Base-by-base conservation (phyloP, 1,140 invertebrate genomes). In the Hesperophylax magnus region DNA sequence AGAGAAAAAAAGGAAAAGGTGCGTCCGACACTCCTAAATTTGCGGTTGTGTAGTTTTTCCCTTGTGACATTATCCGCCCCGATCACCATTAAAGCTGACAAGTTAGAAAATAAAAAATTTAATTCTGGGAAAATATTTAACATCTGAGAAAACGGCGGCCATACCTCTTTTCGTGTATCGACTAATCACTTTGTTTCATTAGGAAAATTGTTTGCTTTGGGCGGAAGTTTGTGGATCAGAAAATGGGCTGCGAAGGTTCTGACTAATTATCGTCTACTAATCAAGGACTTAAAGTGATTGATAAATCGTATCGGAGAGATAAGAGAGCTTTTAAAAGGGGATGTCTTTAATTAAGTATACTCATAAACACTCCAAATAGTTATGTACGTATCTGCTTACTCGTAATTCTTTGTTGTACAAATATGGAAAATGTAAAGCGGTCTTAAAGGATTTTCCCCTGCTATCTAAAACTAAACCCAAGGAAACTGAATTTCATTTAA, bases 121-220 rank as follows among this genome's bases (percentile, higher is more conserved):
- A 77, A 77, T 60, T 54, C 71, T 77, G 54, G 56, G 74, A 77
- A 77, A 77, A 77, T 34, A 60, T 56, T 20, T 7, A 47, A 24
- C 69, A 82, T 67, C 81, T 82, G 81, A 82, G 78, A 79, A 79
- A 79, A 71, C 77, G 74, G 39, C 39, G 63, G 74, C 69, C 77
- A 58, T 79, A 77, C 81, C 81, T 80, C 77, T 78, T 47, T 47
- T 47, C 39, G 39, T 9, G 39, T 47, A 47, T 14, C 39, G 65
- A 75, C 81, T 83, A 83, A 83, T 83, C 81, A 83, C 81, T 83
- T 83, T 80, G 76, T 83, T 83, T 83, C 81, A 83, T 83, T 83
- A 83, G 74, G 39, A 72, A 78, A 83, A 83, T 80, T 80, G 78
- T 78, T 47, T 65, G 72, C 77, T 77, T 78, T 67, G 39, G n/a